phyloP scores from a whole-genome alignment of 2,797 vertebrate species.

The Eurystomus glaucurus region DNA sequence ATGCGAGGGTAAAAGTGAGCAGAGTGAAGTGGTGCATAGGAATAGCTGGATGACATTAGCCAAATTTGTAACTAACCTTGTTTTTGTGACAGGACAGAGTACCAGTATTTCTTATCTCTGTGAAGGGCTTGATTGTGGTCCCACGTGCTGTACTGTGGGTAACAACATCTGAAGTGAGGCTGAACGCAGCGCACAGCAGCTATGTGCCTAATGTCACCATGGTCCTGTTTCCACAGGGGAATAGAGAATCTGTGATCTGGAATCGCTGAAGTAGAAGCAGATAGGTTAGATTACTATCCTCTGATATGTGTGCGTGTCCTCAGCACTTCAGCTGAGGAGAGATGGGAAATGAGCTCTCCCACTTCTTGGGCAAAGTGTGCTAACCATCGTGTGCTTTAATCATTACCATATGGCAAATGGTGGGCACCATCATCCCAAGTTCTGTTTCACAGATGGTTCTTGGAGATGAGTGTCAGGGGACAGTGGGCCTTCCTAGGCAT shows the following conservation, averaged over 20 bases:
- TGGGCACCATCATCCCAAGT: not conserved
- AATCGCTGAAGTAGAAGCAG: not conserved
- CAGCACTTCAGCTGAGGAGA: not conserved
- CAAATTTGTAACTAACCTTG: not conserved
- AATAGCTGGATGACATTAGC: not conserved
- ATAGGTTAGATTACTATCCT: not conserved
- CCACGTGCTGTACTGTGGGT: not conserved
- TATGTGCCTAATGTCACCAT: accelerated
- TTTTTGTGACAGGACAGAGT: not conserved
- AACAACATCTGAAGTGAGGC: not conserved
- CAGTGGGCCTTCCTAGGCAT: not conserved
- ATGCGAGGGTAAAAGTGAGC: not conserved
- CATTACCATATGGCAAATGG: accelerated
- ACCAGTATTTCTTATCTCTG: not conserved
- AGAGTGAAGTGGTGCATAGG: not conserved
- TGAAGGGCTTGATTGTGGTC: not conserved
- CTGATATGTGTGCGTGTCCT: accelerated
- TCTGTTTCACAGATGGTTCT: not conserved
- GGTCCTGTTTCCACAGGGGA: not conserved
- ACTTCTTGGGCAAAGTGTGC: not conserved
- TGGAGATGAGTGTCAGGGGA: not conserved
- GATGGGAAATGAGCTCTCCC: not conserved
- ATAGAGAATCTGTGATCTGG: accelerated
- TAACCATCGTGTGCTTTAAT: accelerated
- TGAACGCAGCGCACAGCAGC: not conserved